These are phyloP conservation scores for Egretta garzetta DNA, from an alignment of 2,113 vertebrate species.

Conservation along the genomic window DNA sequence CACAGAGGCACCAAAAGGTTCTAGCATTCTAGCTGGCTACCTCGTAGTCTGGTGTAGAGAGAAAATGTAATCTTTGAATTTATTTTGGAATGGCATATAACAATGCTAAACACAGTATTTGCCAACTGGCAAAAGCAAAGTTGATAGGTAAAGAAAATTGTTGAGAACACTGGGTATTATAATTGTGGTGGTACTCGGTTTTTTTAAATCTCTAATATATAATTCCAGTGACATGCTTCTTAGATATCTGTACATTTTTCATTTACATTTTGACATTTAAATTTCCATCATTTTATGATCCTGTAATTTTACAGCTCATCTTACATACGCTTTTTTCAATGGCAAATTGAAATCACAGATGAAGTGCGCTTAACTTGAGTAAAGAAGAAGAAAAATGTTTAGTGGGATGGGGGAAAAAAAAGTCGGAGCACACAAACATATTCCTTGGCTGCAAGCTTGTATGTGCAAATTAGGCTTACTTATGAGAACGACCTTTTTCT, in stretches of 20 bases:
- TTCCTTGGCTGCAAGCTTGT: conserved; percentile 36
- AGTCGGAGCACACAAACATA: conserved; percentile 14
- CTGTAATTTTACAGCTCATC: conserved; percentile 71
- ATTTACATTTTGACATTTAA: conserved; percentile 69
- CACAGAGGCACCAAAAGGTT: not conserved
- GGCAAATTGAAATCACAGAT: conserved; percentile 64
- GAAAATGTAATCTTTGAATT: not conserved
- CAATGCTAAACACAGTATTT: conserved; percentile 33
- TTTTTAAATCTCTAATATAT: not conserved
- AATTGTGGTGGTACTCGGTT: conserved; percentile 10
- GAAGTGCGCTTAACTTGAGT: conserved; percentile 29
- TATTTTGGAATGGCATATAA: conserved; percentile 36
- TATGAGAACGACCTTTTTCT: conserved; percentile 53
- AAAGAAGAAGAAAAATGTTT: conserved; percentile 41
- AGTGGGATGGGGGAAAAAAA: not conserved
- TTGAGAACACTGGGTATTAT: conserved; percentile 7
- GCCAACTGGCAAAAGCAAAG: conserved; percentile 40
- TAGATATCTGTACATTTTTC: conserved; percentile 44
- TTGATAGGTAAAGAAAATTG: conserved; percentile 37
- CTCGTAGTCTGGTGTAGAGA: not conserved
- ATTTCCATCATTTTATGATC: conserved; percentile 39
- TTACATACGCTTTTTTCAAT: conserved; percentile 52
- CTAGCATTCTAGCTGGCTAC: not conserved
- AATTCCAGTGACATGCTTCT: conserved; percentile 29
- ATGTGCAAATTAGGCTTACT: conserved; percentile 48